Base-by-base conservation (phyloP, 2,888 invertebrate genomes). In the Serrognathus titanus region DNA sequence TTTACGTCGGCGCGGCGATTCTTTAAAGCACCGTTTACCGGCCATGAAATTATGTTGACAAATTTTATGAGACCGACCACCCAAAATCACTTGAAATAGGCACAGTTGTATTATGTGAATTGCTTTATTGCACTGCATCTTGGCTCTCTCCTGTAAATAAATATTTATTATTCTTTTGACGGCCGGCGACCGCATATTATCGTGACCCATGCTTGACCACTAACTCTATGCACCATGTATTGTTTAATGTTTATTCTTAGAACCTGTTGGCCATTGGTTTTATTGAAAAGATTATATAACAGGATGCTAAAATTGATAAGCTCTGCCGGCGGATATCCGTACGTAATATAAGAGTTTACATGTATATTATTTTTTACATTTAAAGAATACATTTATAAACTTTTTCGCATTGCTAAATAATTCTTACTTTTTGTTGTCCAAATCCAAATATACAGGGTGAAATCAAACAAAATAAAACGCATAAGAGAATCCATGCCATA, bases 201-300 rank as follows among this genome's bases (percentile, higher is more conserved):
- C 59, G 60, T 61, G 60, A 59, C 59, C 57, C 57, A 63, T 57
- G 57, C 57, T 59, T 61, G 59, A 61, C 60, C 63, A 63, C 58
- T 47, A 38, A 13, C 38, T 39, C 38, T 31, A 10, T 48, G 39
- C 16, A 37, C 24, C 6, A 2, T 31, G 24, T 6, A 43, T 43
- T 43, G 43, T 43, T 43, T 43, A 43, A 43, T 11, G 43, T 43
- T 43, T 43, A 20, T 43, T 43, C 43, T 16, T 20, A 20, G 12
- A 43, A 43, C 41, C 48, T 37, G 13, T 48, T 53, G 53, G 46
- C 53, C 53, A 54, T 41, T 41, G 48, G 43, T 48, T 54, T 54
- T 54, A 54, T 54, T 54, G 48, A 40, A 37, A 54, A 41, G 53
- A 48, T 55, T 55, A 48, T 55, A 46, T 51, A 55, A 55, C 47